Conservation (phyloP, 2,888 invertebrate genomes). For the Helobdella robusta region DNA sequence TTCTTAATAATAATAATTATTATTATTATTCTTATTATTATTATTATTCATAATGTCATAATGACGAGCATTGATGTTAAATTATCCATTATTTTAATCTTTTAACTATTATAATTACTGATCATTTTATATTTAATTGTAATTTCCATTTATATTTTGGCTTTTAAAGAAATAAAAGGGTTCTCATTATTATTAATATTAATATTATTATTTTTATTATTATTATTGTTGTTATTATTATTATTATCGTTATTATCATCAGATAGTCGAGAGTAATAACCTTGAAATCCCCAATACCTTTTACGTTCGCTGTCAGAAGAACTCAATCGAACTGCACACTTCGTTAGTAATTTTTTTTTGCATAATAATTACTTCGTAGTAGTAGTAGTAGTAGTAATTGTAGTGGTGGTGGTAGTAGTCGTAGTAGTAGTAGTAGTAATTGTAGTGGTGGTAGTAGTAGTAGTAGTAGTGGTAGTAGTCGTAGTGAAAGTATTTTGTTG, state of each 20-base stretch:
- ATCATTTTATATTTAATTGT: not conserved
- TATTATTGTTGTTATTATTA: not conserved
- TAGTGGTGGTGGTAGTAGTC: no score
- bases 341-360: conserved; percentile 44
- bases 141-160: not conserved
- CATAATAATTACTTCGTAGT: not conserved
- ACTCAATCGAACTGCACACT: conserved; percentile 57
- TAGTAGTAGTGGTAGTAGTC: no score
- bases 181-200: not conserved
- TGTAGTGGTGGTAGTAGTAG: no score
- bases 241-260: not conserved
- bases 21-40: no score
- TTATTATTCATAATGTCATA: no score
- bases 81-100: no score
- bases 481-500: not conserved
- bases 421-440: no score
- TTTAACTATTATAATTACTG: no score
- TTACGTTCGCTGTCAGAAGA: conserved; percentile 56
- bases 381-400: not conserved
- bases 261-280: conserved; percentile 58
- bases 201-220: not conserved
- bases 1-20: no score
- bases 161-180: not conserved
- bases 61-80: no score
- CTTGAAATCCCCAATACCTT: conserved; percentile 59